phyloP scores from a whole-genome alignment of 2,888 invertebrate species.

The Clostera curtula region DNA sequence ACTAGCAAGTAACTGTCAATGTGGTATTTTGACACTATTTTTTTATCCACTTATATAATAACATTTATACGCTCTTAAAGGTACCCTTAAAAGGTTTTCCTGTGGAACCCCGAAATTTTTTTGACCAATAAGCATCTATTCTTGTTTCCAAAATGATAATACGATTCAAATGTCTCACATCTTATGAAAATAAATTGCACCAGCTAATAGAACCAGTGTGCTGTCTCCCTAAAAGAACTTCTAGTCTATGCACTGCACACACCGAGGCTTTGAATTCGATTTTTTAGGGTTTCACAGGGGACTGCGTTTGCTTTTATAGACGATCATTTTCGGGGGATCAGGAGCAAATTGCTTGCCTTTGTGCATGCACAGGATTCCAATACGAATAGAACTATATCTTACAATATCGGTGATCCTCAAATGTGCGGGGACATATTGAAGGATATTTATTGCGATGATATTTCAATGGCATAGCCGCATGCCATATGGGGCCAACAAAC shows the following conservation, averaged over 20 bases:
- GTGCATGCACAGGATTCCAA: slow-evolving; percentile 41
- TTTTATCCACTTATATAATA: no score
- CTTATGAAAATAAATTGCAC: background rate
- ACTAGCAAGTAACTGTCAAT: no score
- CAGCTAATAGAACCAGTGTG: slow-evolving; percentile 10
- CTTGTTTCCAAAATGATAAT: background rate
- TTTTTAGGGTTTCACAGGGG: slow-evolving; percentile 49
- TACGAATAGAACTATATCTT: slow-evolving; percentile 45
- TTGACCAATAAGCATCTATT: background rate
- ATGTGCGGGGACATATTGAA: slow-evolving; percentile 23
- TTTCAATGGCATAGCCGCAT: slow-evolving; percentile 4
- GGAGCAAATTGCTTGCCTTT: slow-evolving; percentile 53
- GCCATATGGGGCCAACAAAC: slow-evolving; percentile 1
- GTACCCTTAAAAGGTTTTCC: no score
- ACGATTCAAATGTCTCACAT: background rate
- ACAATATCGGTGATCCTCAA: slow-evolving; percentile 37
- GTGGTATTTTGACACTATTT: no score
- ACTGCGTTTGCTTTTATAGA: slow-evolving; percentile 54
- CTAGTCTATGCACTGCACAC: slow-evolving; percentile 46
- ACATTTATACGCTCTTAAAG: no score
- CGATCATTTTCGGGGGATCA: slow-evolving; percentile 64
- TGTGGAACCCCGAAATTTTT: background rate
- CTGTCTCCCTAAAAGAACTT: slow-evolving; percentile 22
- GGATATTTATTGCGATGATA: slow-evolving; percentile 17
- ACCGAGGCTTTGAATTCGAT: slow-evolving; percentile 44